Evolutionary conservation across 2,888 invertebrate genomes (phyloP).

Genomic region (Caenorhabditis imperialis): DNA sequence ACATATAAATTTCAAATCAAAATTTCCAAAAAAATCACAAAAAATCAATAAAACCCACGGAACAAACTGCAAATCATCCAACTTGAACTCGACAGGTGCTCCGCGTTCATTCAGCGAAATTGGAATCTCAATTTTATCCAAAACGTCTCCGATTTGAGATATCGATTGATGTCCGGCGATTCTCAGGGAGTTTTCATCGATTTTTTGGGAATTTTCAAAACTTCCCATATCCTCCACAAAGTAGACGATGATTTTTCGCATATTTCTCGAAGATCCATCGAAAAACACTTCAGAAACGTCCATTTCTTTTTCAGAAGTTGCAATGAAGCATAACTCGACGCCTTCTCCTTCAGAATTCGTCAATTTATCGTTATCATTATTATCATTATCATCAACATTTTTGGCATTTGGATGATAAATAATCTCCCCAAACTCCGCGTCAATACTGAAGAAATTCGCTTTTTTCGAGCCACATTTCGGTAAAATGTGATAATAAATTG

Average conservation of each 20-base stretch:
- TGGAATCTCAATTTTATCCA: slow-evolving; percentile 31
- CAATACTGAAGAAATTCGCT: slow-evolving; percentile 30
- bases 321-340: slow-evolving; percentile 42
- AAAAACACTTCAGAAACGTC: slow-evolving; percentile 42
- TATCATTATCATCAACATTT: background rate
- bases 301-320: slow-evolving; percentile 11
- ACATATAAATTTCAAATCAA: background rate
- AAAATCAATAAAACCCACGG: slow-evolving; percentile 45
- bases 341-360: too few species aligned
- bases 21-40: background rate
- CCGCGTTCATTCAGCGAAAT: slow-evolving; percentile 1
- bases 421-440: slow-evolving; percentile 44
- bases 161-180: slow-evolving; percentile 32
- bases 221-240: slow-evolving; percentile 6
- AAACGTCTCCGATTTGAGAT: slow-evolving; percentile 22
- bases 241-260: slow-evolving; percentile 26
- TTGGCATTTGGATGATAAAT: slow-evolving; percentile 27
- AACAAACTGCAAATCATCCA: slow-evolving; percentile 30
- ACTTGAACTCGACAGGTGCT: background rate
- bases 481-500: slow-evolving; percentile 33
- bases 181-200: background rate
- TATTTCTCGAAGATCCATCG: slow-evolving; percentile 26
- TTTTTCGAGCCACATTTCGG: slow-evolving; percentile 41
- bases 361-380: too few species aligned
- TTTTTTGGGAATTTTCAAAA: background rate